A percentile compares a stretch with the other conserved stretches of the same genome.
Conservation (phyloP, 2,888 invertebrate genomes). For the Gymnosoma rotundatum region DNA sequence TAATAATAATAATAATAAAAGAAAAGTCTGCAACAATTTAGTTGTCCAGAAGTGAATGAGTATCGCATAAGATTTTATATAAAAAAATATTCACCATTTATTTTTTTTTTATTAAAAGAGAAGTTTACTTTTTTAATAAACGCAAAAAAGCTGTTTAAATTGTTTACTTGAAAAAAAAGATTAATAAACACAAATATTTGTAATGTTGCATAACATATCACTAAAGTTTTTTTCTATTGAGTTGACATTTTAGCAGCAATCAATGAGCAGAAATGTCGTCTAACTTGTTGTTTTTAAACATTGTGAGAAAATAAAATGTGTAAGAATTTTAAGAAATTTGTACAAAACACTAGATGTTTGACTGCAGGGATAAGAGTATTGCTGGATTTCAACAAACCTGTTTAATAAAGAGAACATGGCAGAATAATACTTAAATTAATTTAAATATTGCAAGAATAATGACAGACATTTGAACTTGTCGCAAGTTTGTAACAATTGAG, state of each 20-base stretch:
- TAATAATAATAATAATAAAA: too few species aligned
- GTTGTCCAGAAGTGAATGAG: too few species aligned
- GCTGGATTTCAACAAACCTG: background rate
- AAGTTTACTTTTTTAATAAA: too few species aligned
- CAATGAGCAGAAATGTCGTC: background rate
- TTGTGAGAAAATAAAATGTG: background rate
- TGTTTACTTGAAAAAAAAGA: conserved; percentile 57
- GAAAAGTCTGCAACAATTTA: background rate
- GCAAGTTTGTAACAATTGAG: conserved; percentile 12
- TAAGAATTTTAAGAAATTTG: conserved; percentile 31
- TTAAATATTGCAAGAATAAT: background rate
- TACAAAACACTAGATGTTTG: conserved; percentile 35
- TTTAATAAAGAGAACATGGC: background rate
- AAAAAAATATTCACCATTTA: conserved; percentile 21
- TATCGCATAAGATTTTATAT: too few species aligned
- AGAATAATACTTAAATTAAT: conserved; percentile 8
- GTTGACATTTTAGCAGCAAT: conserved; percentile 2
- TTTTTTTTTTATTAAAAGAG: too few species aligned
- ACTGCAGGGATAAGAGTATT: background rate
- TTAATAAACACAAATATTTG: conserved; percentile 51
- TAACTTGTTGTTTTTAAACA: too few species aligned
- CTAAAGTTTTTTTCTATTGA: background rate
- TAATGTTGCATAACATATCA: conserved; percentile 10
- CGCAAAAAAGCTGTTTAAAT: too few species aligned
- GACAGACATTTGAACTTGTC: conserved; percentile 54